phyloP scores from a whole-genome alignment of 2,797 vertebrate species.

The Crypturellus tataupa region DNA sequence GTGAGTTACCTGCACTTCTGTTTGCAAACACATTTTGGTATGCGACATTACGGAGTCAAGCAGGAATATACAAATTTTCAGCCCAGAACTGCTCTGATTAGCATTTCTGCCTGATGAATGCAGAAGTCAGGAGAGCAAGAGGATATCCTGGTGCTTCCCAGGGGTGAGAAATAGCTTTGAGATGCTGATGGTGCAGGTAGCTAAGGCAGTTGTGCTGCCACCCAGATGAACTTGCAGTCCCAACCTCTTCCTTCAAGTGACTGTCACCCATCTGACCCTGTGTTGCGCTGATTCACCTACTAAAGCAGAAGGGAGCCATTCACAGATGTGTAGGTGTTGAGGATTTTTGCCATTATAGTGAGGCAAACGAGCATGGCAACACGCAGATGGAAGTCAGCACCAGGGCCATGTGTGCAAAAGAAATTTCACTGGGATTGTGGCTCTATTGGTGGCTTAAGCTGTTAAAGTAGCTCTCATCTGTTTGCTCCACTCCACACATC shows the following conservation, averaged over 20 bases:
- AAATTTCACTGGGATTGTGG: no score
- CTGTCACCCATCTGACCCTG: not conserved
- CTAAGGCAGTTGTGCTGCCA: not conserved
- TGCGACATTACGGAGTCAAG: fast-evolving
- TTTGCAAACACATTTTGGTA: conserved; percentile 22
- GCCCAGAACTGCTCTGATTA: not conserved
- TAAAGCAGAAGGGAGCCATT: not conserved
- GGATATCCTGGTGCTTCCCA: not conserved
- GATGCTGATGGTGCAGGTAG: fast-evolving
- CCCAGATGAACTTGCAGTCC: not conserved
- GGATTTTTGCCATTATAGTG: not conserved
- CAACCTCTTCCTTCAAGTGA: fast-evolving
- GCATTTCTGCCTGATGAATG: not conserved
- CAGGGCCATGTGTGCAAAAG: no score
- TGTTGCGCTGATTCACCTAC: not conserved
- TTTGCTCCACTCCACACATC: not conserved
- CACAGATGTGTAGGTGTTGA: no score
- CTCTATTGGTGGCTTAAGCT: no score
- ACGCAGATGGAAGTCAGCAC: not conserved
- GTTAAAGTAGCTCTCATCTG: not conserved
- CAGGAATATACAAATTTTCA: not conserved
- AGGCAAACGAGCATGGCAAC: not conserved
- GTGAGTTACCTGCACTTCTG: not conserved
- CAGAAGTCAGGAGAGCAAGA: not conserved
- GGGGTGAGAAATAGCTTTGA: not conserved